Conservation (phyloP, 1,140 invertebrate species). For the Drosophila pruinosa region DNA sequence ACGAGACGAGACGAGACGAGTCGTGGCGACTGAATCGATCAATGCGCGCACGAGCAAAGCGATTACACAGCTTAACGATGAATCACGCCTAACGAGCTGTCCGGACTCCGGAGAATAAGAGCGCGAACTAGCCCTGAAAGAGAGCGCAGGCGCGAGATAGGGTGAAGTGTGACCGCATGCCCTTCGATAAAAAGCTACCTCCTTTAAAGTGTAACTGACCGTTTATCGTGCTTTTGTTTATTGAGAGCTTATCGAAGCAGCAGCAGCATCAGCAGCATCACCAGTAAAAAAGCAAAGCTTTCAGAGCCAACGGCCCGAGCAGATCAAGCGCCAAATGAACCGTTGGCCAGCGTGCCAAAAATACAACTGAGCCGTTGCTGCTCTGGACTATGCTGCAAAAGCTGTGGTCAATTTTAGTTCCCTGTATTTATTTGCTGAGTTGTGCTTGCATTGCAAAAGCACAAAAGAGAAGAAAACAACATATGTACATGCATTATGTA, state of each 20-base stretch:
- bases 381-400: constrained; percentile 28
- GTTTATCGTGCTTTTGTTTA: constrained; percentile 27
- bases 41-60: constrained; percentile 73
- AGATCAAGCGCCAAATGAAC: constrained; percentile 66
- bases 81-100: constrained; percentile 56
- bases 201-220: constrained; percentile 11
- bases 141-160: constrained; percentile 8
- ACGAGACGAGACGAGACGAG: constrained; percentile 15
- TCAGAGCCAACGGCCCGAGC: constrained; percentile 48
- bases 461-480: not conserved
- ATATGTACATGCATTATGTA: not conserved
- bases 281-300: too few species aligned
- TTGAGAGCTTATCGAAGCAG: constrained; percentile 34
- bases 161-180: constrained; percentile 8
- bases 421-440: constrained; percentile 30
- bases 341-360: constrained; percentile 72
- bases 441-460: constrained; percentile 47
- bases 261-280: not conserved
- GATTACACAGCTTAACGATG: constrained; percentile 72
- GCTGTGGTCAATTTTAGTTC: constrained; percentile 12
- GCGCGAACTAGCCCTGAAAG: too few species aligned
- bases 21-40: constrained; percentile 60
- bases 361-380: constrained; percentile 54
- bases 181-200: not conserved
- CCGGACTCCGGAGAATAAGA: too few species aligned